These are phyloP conservation scores for Pungitius pungitius DNA, from an alignment of 2,113 vertebrate genomes.

Conservation along the genomic window DNA sequence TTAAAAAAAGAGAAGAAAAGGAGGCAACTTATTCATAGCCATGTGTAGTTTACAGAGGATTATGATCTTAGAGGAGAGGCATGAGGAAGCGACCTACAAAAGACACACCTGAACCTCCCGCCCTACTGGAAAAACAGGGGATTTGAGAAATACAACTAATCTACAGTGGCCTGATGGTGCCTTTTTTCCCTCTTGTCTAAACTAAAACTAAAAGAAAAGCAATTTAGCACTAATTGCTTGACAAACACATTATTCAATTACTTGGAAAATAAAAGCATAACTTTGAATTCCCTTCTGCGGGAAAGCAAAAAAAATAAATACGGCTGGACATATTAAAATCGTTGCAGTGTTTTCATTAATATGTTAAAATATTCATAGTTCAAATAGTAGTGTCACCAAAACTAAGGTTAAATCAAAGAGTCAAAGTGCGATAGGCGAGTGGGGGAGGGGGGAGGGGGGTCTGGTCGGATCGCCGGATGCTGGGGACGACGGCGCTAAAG, in stretches of 20 bases:
- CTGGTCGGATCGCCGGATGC: not conserved
- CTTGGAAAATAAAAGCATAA: conserved; percentile 25
- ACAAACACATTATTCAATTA: conserved; percentile 15
- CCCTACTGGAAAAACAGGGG: not conserved
- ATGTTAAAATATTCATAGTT: conserved; percentile 44
- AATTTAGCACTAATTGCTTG: conserved; percentile 19
- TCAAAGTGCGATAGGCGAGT: conserved; percentile 53
- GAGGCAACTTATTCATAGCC: conserved; percentile 52
- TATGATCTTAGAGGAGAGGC: conserved; percentile 21
- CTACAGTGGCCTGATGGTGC: conserved; percentile 5
- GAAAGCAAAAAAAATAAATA: conserved; percentile 30
- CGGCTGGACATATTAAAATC: conserved; percentile 37
- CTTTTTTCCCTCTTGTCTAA: not conserved
- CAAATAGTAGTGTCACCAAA: conserved; percentile 41
- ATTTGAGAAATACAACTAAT: conserved; percentile 2
- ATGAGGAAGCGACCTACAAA: conserved; percentile 18
- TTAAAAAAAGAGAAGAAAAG: conserved; percentile 28
- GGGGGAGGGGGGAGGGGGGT: conserved; percentile 9
- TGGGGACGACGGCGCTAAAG: conserved; percentile 9
- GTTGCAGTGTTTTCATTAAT: conserved; percentile 33
- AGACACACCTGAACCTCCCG: conserved; percentile 24
- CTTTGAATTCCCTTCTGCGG: conserved; percentile 41
- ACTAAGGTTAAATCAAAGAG: conserved; percentile 37
- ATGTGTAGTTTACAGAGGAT: conserved; percentile 48
- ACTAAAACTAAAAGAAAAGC: conserved; percentile 4